Evolutionary conservation across 1,140 invertebrate genomes (phyloP).

Genomic region (Temnothorax curvispinosus): DNA sequence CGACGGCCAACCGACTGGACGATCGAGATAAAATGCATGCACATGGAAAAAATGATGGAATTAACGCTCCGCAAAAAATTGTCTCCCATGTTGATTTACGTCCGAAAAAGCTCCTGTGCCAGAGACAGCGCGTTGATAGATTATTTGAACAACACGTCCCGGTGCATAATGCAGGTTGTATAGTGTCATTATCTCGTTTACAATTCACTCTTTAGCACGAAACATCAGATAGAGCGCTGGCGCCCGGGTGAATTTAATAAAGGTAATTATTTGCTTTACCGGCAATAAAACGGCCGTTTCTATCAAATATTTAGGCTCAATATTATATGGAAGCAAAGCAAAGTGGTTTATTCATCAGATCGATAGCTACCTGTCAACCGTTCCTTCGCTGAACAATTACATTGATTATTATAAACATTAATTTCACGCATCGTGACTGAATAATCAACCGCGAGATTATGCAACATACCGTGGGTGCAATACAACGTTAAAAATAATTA

Average conservation of each 20-base stretch:
- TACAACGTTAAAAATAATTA: constrained; percentile 31
- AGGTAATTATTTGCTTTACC: constrained; percentile 49
- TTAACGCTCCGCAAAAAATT: constrained; percentile 57
- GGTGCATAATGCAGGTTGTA: constrained; percentile 56
- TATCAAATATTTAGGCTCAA: constrained; percentile 44
- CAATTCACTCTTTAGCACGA: constrained; percentile 45
- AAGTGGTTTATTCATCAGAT: constrained; percentile 47
- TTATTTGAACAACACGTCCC: constrained; percentile 54
- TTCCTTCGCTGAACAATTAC: constrained; percentile 32
- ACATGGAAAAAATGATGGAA: constrained; percentile 51
- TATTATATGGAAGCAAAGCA: constrained; percentile 28
- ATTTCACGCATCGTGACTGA: constrained; percentile 39
- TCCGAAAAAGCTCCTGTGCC: constrained; percentile 43
- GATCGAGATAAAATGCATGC: constrained; percentile 51
- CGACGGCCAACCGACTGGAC: constrained; percentile 12
- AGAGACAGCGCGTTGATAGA: constrained; percentile 53
- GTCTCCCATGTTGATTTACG: constrained; percentile 56
- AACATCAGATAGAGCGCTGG: constrained; percentile 29
- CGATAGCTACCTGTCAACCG: constrained; percentile 7
- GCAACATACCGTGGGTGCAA: neutral
- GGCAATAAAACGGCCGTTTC: constrained; percentile 20
- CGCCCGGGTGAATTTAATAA: constrained; percentile 33
- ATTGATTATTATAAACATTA: constrained; percentile 37
- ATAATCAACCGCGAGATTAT: constrained; percentile 35
- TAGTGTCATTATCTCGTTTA: constrained; percentile 58